A percentile compares a stretch with the other conserved stretches of the same genome.
Conservation (phyloP, 2,113 vertebrate genomes). For the Bothrops jararaca region DNA sequence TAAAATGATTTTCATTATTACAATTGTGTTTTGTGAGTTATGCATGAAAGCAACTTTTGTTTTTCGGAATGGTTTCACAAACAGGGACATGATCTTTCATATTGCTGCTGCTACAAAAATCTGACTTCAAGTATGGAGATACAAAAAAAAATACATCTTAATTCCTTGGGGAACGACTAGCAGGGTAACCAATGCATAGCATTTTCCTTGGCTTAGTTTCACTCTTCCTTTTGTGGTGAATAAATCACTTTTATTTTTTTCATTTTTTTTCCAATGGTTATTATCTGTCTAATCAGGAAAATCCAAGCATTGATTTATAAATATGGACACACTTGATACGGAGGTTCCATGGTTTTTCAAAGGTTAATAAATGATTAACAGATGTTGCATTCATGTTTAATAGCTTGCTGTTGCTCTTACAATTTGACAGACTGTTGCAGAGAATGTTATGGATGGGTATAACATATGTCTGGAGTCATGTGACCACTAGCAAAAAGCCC, state of each 20-base stretch:
- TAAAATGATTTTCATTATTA: neutral
- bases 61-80: neutral
- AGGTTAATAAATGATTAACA: constrained; percentile 14
- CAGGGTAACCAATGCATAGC: neutral
- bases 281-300: neutral
- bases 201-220: neutral
- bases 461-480: neutral
- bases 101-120: neutral
- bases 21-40: neutral
- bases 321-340: constrained; percentile 4
- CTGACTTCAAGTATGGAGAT: neutral
- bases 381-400: neutral
- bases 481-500: neutral
- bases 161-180: neutral
- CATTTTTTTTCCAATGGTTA: neutral
- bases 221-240: neutral
- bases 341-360: neutral
- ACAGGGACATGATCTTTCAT: neutral
- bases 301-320: constrained; percentile 1
- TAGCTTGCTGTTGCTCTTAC: neutral
- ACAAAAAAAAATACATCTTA: neutral
- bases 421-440: constrained; percentile 1
- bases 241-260: neutral
- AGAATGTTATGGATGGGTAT: constrained; percentile 5
- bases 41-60: neutral